These are phyloP conservation scores for Isaurus tuberculatus DNA, from an alignment of 92 coral and sea anemone genomes.

Conservation along the genomic window DNA sequence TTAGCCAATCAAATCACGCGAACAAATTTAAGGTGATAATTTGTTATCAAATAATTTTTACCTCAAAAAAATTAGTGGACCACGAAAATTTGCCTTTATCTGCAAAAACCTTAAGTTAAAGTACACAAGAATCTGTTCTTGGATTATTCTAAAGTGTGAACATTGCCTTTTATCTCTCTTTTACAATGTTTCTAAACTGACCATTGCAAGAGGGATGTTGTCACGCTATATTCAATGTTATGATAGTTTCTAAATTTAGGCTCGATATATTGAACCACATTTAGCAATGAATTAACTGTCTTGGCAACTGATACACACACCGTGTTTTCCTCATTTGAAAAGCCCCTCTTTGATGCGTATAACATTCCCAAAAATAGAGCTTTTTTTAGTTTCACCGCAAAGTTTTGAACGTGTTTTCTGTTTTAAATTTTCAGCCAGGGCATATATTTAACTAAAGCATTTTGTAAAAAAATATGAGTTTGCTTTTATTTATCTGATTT, in stretches of 20 bases:
- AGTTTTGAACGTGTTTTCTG: not conserved
- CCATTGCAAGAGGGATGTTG: not conserved
- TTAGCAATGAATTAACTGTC: not conserved
- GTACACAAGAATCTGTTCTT: too few species aligned
- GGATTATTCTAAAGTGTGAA: not conserved
- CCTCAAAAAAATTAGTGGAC: slow-evolving; percentile 17
- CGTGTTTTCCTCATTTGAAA: not conserved
- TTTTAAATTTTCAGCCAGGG: not conserved
- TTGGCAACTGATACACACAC: slow-evolving; percentile 17
- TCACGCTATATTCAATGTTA: slow-evolving; percentile 14
- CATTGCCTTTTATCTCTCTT: not conserved
- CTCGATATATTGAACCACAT: not conserved
- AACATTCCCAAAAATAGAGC: not conserved
- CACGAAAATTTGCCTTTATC: not conserved
- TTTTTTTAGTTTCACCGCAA: not conserved
- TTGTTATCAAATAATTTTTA: not conserved
- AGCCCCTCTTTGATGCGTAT: not conserved
- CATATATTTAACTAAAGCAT: not conserved
- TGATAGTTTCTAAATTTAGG: slow-evolving; percentile 27
- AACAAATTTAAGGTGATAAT: not conserved
- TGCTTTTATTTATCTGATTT: not conserved
- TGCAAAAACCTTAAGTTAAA: not conserved
- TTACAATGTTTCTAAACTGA: not conserved
- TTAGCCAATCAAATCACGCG: slow-evolving; percentile 74
- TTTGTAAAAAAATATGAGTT: not conserved